phyloP scores from a whole-genome alignment of 2,888 invertebrate genomes.

The Julus scandinavius region DNA sequence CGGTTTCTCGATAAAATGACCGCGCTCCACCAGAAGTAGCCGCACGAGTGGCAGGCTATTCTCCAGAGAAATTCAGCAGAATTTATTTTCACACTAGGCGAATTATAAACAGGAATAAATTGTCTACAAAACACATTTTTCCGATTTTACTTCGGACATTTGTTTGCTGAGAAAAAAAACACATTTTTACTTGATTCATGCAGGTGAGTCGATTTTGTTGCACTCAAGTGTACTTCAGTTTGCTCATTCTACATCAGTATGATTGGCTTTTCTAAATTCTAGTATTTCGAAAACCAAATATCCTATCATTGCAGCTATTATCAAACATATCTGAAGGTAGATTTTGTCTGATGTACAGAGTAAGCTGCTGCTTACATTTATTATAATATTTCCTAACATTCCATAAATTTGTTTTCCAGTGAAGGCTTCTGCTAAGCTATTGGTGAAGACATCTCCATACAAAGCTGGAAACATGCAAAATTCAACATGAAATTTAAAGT shows the following conservation, averaged over 20 bases:
- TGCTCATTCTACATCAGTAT: neutral
- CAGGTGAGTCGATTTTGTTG: too few species aligned
- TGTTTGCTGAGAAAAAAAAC: too few species aligned
- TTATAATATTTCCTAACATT: constrained; percentile 36
- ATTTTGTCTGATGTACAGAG: constrained; percentile 33
- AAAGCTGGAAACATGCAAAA: neutral
- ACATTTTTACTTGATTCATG: too few species aligned
- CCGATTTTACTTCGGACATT: too few species aligned
- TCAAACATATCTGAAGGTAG: constrained; percentile 22
- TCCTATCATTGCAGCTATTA: constrained; percentile 9
- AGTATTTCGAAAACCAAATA: constrained; percentile 26
- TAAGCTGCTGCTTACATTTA: constrained; percentile 8
- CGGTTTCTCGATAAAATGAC: too few species aligned
- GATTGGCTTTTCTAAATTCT: neutral
- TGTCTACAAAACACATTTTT: too few species aligned
- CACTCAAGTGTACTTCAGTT: neutral
- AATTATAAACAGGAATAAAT: too few species aligned
- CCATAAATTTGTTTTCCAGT: constrained; percentile 1
- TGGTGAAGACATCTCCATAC: constrained; percentile 36
- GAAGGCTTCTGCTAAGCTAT: neutral
- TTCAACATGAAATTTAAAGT: neutral
- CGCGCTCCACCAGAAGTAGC: too few species aligned
- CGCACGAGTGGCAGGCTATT: too few species aligned
- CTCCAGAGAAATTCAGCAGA: too few species aligned
- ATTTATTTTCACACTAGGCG: too few species aligned